Conservation (phyloP, 2,888 invertebrate genomes). For the Agrypnus murinus region DNA sequence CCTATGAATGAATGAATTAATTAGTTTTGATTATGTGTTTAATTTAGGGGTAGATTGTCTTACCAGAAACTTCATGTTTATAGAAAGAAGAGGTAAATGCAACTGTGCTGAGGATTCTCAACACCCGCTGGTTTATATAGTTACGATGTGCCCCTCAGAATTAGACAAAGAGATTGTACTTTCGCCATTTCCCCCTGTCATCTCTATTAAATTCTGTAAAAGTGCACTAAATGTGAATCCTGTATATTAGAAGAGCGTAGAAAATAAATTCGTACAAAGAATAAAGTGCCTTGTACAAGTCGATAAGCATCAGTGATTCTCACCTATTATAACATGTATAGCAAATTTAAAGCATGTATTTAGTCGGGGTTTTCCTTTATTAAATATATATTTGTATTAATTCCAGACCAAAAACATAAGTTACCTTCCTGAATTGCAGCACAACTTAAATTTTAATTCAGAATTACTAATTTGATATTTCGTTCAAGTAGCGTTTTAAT, state of each 20-base stretch:
- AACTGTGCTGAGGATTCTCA: slow-evolving; percentile 35
- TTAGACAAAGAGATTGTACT: slow-evolving; percentile 42
- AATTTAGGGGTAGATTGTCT: slow-evolving; percentile 5
- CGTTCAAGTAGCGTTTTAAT: too few relatives aligned
- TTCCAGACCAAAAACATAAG: not conserved
- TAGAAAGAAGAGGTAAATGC: slow-evolving; percentile 31
- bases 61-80: slow-evolving; percentile 48
- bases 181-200: slow-evolving; percentile 43
- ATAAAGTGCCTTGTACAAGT: slow-evolving; percentile 32
- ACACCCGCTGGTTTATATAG: slow-evolving; percentile 40
- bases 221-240: slow-evolving; percentile 31
- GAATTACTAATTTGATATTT: too few relatives aligned
- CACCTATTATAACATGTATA: slow-evolving; percentile 19
- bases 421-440: too few relatives aligned
- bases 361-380: slow-evolving; percentile 16
- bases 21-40: slow-evolving; percentile 6
- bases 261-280: slow-evolving; percentile 30
- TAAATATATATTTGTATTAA: slow-evolving; percentile 10
- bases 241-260: slow-evolving; percentile 30
- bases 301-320: slow-evolving; percentile 44
- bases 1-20: slow-evolving; percentile 21
- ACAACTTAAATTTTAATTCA: too few relatives aligned
- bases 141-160: slow-evolving; percentile 35
- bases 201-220: slow-evolving; percentile 33
- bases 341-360: slow-evolving; percentile 10